Base-by-base conservation (phyloP, 2,888 invertebrate species). In the Anorthoa munda region DNA sequence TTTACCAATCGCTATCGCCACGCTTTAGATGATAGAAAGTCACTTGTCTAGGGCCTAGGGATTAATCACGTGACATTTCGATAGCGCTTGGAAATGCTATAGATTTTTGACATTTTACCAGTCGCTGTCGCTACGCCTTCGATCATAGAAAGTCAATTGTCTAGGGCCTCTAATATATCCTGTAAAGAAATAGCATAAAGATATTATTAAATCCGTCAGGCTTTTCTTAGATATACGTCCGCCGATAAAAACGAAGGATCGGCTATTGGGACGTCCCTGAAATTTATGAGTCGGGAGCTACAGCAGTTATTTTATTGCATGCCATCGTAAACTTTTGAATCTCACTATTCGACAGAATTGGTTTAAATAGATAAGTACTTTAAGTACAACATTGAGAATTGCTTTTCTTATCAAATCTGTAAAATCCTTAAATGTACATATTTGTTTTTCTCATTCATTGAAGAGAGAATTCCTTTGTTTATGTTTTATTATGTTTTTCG, bases 181-280 rank as follows among this genome's bases (percentile, higher is more conserved):
- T 26, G 45, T 51, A 65, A 64, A 69, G n/a, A 66, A 64, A 68
- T 23, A 56, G 31, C 58, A 39, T 21, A 31, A 50, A 67, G 55
- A 67, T 74, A 66, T 60, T 76, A 81, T 68, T 72, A 63, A 83
- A 86, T 70, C 66, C 56, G 17, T 63, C 65, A 17, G 39, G 61
- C 75, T 76, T 83, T 72, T 58, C 69, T 72, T 63, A 74, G 73
- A 76, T 78, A 69, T 78, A 80, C 39, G 67, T 84, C 83, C 68
- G 63, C 79, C 84, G 86, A 91, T 90, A 88, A 90, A 91, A 91
- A 86, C 84, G 87, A 84, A 83, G 84, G 85, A 90, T 86, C 82
- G 86, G 82, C 88, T 85, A 89, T 90, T 87, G 84, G 76, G 83
- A 73, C 88, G 84, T 82, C 84, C 86, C 83, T 85, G 81, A 88